Evolutionary conservation across 2,888 invertebrate species (phyloP).

Genomic region (Spialia ferax): DNA sequence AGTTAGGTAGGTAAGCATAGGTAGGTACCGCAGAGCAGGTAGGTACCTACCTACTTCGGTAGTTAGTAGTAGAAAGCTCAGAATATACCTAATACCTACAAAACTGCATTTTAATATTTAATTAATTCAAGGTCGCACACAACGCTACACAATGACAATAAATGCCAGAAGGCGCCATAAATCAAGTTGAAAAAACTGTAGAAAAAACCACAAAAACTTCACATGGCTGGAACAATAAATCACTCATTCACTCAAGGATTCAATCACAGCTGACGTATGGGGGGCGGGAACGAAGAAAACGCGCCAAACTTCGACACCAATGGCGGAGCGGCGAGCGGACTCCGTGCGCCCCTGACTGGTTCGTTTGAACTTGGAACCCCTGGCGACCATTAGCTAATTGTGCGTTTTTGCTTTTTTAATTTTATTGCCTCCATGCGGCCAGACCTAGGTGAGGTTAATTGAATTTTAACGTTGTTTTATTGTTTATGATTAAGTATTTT

Average conservation of each 20-base stretch:
- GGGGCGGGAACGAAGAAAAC: constrained; percentile 83
- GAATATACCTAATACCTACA: no score
- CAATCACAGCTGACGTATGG: constrained; percentile 80
- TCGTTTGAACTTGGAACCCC: constrained; percentile 80
- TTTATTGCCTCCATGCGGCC: constrained; percentile 33
- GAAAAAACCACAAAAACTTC: constrained; percentile 58
- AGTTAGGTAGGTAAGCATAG: background rate
- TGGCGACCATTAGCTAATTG: constrained; percentile 63
- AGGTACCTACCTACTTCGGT: background rate
- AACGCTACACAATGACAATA: constrained; percentile 41
- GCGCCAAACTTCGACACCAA: constrained; percentile 83
- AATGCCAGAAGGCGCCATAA: constrained; percentile 61
- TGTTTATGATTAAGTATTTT: no score
- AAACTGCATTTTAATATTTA: background rate
- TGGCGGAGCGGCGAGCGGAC: constrained; percentile 64
- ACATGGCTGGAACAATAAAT: constrained; percentile 70
- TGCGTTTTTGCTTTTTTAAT: constrained; percentile 46
- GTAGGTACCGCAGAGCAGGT: no score
- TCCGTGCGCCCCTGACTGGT: constrained; percentile 72
- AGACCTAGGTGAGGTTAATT: constrained; percentile 3
- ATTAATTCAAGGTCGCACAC: constrained; percentile 28
- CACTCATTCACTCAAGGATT: constrained; percentile 72
- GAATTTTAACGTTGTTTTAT: background rate
- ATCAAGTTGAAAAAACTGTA: constrained; percentile 66
- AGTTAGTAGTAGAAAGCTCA: no score